phyloP scores from a whole-genome alignment of 2,113 vertebrate genomes.

The Cepphus grylle region DNA sequence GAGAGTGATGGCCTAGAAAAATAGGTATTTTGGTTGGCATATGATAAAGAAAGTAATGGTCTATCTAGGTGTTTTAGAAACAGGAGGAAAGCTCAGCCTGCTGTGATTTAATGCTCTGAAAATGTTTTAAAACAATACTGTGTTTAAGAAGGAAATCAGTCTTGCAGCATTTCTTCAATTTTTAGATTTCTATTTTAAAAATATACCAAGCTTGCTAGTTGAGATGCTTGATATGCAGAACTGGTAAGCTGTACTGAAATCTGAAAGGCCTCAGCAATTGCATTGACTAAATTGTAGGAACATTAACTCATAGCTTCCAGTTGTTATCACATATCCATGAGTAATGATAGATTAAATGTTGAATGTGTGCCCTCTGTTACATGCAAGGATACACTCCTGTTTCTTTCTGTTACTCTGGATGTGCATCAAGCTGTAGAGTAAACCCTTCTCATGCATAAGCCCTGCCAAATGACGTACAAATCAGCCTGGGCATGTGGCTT shows the following conservation, averaged over 20 bases:
- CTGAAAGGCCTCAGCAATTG: background rate
- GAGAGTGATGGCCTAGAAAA: background rate
- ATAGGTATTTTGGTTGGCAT: background rate
- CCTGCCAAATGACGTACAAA: background rate
- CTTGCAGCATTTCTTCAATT: background rate
- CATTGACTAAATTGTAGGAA: background rate
- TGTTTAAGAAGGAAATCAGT: background rate
- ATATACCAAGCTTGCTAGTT: background rate
- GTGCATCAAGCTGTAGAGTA: background rate
- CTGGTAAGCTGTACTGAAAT: background rate
- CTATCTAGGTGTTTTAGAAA: background rate
- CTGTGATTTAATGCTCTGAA: background rate
- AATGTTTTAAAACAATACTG: background rate
- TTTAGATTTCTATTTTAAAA: background rate
- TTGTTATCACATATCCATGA: accelerated
- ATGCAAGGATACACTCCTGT: accelerated
- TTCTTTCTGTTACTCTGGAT: background rate
- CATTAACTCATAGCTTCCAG: background rate
- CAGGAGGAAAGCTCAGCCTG: background rate
- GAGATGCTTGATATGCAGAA: background rate
- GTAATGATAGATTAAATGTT: background rate
- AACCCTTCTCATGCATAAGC: background rate
- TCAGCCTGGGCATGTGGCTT: background rate
- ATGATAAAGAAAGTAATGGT: background rate
- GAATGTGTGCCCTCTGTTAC: background rate